These are phyloP conservation scores for Oreocharis arfaki DNA, from an alignment of 2,113 vertebrate species.

Conservation along the genomic window DNA sequence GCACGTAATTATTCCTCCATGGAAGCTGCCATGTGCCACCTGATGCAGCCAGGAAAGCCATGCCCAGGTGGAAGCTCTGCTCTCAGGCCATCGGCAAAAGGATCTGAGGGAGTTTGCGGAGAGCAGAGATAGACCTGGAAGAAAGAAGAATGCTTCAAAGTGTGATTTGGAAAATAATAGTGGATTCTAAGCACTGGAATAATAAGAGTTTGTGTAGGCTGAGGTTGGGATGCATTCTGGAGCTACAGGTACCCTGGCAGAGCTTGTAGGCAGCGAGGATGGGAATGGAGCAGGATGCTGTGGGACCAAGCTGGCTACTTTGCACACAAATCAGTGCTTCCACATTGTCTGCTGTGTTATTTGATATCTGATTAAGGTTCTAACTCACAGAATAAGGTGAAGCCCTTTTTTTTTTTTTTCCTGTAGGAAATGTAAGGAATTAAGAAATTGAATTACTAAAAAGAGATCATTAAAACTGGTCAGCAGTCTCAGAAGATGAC, in stretches of 20 bases:
- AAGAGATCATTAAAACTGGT: background rate
- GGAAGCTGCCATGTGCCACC: background rate
- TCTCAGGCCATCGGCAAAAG: background rate
- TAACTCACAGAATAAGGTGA: background rate
- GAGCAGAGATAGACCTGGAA: background rate
- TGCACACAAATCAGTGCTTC: background rate
- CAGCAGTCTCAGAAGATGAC: background rate
- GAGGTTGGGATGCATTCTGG: background rate
- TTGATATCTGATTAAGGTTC: background rate
- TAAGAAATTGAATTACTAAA: background rate
- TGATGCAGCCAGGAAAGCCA: background rate
- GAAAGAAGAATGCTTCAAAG: background rate
- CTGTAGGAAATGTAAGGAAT: background rate
- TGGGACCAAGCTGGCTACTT: background rate
- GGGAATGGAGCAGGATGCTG: background rate
- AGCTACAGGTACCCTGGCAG: background rate
- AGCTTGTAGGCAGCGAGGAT: background rate
- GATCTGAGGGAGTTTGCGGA: background rate
- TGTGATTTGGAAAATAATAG: background rate
- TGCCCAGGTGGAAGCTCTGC: background rate
- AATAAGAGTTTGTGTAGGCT: background rate
- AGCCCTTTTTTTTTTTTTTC: background rate
- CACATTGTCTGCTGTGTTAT: background rate
- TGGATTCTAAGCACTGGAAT: background rate
- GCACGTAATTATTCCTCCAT: background rate